Percentiles rank a stretch among this genome's conserved stretches.
phyloP scores from a whole-genome alignment of 2,113 vertebrate species.

The Rhinoderma darwinii region DNA sequence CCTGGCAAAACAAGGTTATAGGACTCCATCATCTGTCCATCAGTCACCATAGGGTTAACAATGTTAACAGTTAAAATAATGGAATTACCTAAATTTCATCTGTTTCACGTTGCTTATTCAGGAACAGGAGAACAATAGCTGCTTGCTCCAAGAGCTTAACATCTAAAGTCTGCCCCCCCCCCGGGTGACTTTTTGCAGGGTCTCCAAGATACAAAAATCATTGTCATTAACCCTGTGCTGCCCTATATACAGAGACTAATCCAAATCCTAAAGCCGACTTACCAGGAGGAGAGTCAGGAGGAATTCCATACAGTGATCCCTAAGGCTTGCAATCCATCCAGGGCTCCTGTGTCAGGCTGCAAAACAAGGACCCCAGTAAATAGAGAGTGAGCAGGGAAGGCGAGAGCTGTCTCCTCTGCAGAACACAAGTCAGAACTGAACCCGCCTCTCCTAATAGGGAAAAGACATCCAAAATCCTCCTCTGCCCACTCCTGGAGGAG shows the following conservation, averaged over 20 bases:
- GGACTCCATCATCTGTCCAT: not conserved
- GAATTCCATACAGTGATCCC: conserved; percentile 30
- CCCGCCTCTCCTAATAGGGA: conserved; percentile 54
- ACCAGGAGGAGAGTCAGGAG: conserved; percentile 31
- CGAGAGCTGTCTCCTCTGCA: not conserved
- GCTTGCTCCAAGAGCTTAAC: conserved; percentile 13
- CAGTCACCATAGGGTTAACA: not conserved
- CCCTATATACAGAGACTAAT: no score
- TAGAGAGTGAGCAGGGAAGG: not conserved
- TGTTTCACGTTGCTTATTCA: no score
- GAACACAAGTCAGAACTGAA: conserved; percentile 29
- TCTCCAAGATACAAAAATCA: not conserved
- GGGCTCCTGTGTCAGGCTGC: not conserved
- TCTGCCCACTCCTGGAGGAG: conserved; percentile 31
- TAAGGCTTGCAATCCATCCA: conserved; percentile 27
- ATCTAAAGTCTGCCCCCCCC: not conserved
- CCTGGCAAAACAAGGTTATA: not conserved
- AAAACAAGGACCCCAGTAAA: not conserved
- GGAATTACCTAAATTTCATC: not conserved
- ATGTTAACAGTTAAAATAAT: not conserved
- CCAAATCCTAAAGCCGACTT: not conserved
- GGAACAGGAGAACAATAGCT: not conserved
- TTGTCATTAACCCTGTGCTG: not conserved
- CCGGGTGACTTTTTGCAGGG: not conserved
- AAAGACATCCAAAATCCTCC: conserved; percentile 15